A percentile compares a stretch with the other conserved stretches of the same genome.
Evolutionary conservation across 2,113 vertebrate species (phyloP).

Genomic region (Glaucidium brasilianum): DNA sequence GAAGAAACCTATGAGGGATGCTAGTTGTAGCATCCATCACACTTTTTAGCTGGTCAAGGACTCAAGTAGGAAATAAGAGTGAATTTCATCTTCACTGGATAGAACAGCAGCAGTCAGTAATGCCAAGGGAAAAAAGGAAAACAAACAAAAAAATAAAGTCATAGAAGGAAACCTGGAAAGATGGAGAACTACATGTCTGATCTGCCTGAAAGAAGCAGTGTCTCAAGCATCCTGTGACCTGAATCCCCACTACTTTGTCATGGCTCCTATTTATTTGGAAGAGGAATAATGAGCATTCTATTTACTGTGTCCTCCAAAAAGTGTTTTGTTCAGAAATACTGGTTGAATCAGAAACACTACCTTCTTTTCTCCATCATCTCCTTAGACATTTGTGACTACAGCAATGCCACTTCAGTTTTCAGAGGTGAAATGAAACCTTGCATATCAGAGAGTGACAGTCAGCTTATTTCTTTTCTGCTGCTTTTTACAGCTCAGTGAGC

Average conservation of each 20-base stretch:
- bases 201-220: not conserved
- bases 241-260: not conserved
- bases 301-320: not conserved
- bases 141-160: no score
- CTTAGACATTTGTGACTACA: not conserved
- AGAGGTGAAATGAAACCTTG: not conserved
- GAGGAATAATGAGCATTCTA: not conserved
- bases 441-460: not conserved
- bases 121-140: fast-evolving
- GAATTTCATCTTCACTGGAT: not conserved
- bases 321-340: not conserved
- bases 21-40: fast-evolving
- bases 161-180: not conserved
- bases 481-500: not conserved
- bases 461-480: not conserved
- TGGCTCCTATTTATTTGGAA: not conserved
- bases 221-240: not conserved
- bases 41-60: not conserved
- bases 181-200: not conserved
- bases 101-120: not conserved
- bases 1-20: not conserved
- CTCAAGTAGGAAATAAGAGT: not conserved
- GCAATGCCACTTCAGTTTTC: not conserved
- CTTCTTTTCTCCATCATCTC: not conserved
- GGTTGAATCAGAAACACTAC: not conserved